These are phyloP conservation scores for Syrphus vitripennis DNA, from an alignment of 2,888 invertebrate genomes.

Conservation along the genomic window DNA sequence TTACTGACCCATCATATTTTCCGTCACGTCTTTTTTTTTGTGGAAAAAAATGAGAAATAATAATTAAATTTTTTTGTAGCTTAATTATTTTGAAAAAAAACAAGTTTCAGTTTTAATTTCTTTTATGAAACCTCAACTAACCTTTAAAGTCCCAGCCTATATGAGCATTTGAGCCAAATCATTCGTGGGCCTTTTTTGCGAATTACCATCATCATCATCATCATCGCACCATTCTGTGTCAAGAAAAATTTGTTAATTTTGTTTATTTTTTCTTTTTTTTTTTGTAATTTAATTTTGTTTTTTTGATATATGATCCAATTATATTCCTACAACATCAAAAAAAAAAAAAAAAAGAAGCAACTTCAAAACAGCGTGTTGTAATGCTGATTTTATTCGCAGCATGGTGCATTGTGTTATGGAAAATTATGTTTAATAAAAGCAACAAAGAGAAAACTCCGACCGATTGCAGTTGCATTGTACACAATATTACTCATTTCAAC, in stretches of 20 bases:
- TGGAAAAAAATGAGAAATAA: too few species aligned
- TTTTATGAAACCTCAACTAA: background rate
- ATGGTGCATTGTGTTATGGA: constrained; percentile 40
- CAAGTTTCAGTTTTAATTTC: too few species aligned
- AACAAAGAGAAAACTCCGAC: background rate
- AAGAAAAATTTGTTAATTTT: background rate
- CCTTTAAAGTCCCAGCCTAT: background rate
- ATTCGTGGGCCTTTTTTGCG: constrained; percentile 15
- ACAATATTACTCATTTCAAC: constrained; percentile 52
- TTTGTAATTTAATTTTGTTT: background rate
- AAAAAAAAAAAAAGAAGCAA: constrained; percentile 9
- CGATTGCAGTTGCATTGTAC: background rate
- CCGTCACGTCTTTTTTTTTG: too few species aligned
- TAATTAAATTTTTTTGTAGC: too few species aligned
- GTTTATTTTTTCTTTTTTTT: background rate
- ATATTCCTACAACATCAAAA: constrained; percentile 34
- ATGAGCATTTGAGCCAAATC: background rate
- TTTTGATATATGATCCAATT: constrained; percentile 60
- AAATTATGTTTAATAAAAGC: background rate
- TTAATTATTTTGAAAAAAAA: too few species aligned
- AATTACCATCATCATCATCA: constrained; percentile 6
- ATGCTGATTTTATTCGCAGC: constrained; percentile 57
- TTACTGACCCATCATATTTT: too few species aligned
- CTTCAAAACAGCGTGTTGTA: constrained; percentile 66
- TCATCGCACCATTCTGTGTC: constrained; percentile 33